Conservation (phyloP, 2,797 vertebrate genomes). For the Catharus ustulatus region DNA sequence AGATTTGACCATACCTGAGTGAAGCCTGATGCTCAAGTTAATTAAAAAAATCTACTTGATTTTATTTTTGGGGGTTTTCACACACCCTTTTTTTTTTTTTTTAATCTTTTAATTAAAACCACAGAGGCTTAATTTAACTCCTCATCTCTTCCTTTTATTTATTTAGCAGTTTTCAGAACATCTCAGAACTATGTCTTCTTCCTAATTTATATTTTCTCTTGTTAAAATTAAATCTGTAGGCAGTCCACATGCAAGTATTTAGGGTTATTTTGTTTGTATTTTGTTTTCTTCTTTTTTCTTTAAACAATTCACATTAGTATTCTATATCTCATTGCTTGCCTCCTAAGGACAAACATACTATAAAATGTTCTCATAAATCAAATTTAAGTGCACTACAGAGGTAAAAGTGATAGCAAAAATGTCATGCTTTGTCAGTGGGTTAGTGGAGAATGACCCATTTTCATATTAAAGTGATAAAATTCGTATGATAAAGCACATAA, state of each 20-base stretch:
- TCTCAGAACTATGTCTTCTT: neutral
- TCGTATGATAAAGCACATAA: conserved; percentile 65
- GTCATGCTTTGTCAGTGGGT: conserved; percentile 64
- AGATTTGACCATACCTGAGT: neutral
- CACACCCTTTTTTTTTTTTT: neutral
- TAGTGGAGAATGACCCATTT: conserved; percentile 71
- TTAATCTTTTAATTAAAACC: neutral
- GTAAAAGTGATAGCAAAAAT: conserved; percentile 70
- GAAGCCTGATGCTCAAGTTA: neutral
- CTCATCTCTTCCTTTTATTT: neutral
- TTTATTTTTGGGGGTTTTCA: accelerated
- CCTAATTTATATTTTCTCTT: neutral
- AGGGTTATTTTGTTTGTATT: neutral
- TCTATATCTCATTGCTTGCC: conserved; percentile 60
- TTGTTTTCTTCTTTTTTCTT: neutral
- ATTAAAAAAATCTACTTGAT: neutral
- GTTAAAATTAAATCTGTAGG: neutral
- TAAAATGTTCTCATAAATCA: conserved; percentile 72
- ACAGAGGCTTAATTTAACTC: neutral
- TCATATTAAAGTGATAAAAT: conserved; percentile 72
- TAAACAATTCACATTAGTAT: conserved; percentile 62
- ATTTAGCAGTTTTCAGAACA: neutral
- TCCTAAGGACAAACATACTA: conserved; percentile 70
- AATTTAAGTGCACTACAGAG: conserved; percentile 59
- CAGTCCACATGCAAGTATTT: neutral